These are phyloP conservation scores for Burhinus bistriatus DNA, from an alignment of 2,113 vertebrate genomes.

Conservation along the genomic window DNA sequence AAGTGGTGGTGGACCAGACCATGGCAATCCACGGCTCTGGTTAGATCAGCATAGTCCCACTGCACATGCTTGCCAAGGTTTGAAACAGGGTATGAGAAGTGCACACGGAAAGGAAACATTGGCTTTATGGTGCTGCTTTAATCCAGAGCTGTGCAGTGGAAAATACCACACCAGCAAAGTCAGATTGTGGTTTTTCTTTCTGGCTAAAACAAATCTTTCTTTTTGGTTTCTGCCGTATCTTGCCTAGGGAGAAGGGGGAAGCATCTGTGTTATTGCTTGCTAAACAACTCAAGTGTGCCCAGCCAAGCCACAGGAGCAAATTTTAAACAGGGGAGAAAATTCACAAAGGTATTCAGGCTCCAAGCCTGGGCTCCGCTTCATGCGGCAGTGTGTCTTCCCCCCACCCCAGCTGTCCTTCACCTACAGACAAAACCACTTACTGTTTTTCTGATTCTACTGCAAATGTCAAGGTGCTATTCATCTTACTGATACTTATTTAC, in stretches of 20 bases:
- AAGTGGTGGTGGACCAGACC: background rate
- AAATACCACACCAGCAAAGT: conserved; percentile 12
- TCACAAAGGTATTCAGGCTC: conserved; percentile 31
- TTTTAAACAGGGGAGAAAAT: conserved; percentile 4
- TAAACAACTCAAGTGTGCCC: conserved; percentile 7
- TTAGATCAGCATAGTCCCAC: background rate
- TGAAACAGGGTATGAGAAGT: background rate
- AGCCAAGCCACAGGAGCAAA: conserved; percentile 44
- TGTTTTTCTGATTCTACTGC: background rate
- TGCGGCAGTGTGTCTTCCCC: background rate
- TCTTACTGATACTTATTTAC: background rate
- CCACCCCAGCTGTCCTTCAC: background rate
- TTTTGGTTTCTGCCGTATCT: conserved; percentile 12
- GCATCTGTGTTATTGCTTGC: conserved; percentile 61
- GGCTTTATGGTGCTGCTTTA: background rate
- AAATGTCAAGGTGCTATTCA: background rate
- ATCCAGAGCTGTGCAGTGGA: conserved; percentile 5
- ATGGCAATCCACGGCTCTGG: background rate
- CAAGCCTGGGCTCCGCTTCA: background rate
- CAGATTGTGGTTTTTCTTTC: conserved; percentile 24
- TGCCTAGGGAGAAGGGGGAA: conserved; percentile 52
- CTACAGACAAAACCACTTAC: background rate
- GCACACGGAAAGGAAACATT: background rate
- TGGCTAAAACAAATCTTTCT: conserved; percentile 38
- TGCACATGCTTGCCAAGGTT: background rate